Evolutionary conservation across 1,140 invertebrate genomes (phyloP), one percentile per base, ranked within the genome.

Genomic region (Drosophila nannoptera): DNA sequence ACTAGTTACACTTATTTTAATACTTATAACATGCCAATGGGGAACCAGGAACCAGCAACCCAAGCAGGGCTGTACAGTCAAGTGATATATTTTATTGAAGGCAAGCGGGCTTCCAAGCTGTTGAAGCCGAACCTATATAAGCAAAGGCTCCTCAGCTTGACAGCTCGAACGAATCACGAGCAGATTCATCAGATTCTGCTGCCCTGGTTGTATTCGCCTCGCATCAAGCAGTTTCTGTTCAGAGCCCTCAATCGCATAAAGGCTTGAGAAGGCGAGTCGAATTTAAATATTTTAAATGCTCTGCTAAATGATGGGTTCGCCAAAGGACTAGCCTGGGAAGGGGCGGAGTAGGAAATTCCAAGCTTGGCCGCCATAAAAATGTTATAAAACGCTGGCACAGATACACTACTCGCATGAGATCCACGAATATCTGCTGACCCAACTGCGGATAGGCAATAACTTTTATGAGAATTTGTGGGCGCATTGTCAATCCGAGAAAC

Each of bases 231-330:
- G 11, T 42, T 42, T 29, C 4, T 38, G 7, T 38, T 6, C 16
- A n/a, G 11, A 12, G 58, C 48, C 31, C 59, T 59, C 32, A 36
- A 48, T 46, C 11, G 12, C n/a, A 6, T 0, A n/a, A 1, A 43
- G 7, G 12, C 6, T 14, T 11, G 7, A 4, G 29, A 35, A 59
- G 36, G 29, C 12, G 9, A 55, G 77, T 84, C 63, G 76, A 87
- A 86, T 84, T 84, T 84, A 77, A 86, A 86, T 84, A 86, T 77
- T 86, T 74, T 81, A 74, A 80, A 76, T 43, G 75, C 52, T 43
- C 7, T 45, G 69, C 16, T 7, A 56, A 40, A 52, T 22, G 22
- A 71, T 22, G 62, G n/a, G 29, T 43, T 9, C 29, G n/a, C 38
- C 48, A 45, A 59, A 50, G 32, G 35, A 22, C 22, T 22, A 11